These are phyloP conservation scores for Calephelis nemesis DNA, from an alignment of 1,140 invertebrate species.

Conservation along the genomic window DNA sequence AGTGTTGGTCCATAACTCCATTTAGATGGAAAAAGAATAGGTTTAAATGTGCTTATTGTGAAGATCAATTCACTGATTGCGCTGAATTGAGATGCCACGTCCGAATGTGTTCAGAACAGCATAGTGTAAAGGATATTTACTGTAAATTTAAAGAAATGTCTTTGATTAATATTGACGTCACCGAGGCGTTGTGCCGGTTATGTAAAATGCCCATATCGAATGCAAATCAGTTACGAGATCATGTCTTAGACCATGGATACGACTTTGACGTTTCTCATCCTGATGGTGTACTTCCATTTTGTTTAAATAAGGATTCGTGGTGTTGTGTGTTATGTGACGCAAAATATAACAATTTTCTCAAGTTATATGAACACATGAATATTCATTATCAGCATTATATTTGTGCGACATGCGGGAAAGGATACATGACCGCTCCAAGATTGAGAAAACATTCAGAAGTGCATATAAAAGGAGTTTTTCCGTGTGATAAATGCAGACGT, in stretches of 20 bases:
- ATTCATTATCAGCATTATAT: constrained; percentile 71
- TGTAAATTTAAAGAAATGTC: constrained; percentile 70
- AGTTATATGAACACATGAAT: constrained; percentile 76
- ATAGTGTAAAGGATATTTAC: constrained; percentile 61
- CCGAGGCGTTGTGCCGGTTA: constrained; percentile 45
- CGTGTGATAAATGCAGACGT: constrained; percentile 57
- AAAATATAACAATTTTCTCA: constrained; percentile 66
- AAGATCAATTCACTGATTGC: constrained; percentile 56
- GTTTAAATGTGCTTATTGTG: constrained; percentile 68
- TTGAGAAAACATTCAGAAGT: constrained; percentile 68
- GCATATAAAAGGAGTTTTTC: constrained; percentile 61
- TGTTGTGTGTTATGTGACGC: constrained; percentile 58
- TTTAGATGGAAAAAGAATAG: constrained; percentile 67
- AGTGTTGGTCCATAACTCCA: constrained; percentile 58
- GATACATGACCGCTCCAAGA: constrained; percentile 64
- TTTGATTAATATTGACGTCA: constrained; percentile 61
- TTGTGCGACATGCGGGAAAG: constrained; percentile 74
- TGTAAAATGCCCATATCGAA: constrained; percentile 43
- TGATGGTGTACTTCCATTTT: constrained; percentile 62
- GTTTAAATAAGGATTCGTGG: constrained; percentile 58
- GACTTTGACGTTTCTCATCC: constrained; percentile 50
- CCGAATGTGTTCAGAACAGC: constrained; percentile 39
- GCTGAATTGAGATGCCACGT: constrained; percentile 51
- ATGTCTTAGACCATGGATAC: constrained; percentile 54
- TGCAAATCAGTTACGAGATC: constrained; percentile 48